A percentile compares a stretch with the other conserved stretches of the same genome.
phyloP scores from a whole-genome alignment of 35 echinoderm and acorn worm genomes.

The Holothuria glaberrima region DNA sequence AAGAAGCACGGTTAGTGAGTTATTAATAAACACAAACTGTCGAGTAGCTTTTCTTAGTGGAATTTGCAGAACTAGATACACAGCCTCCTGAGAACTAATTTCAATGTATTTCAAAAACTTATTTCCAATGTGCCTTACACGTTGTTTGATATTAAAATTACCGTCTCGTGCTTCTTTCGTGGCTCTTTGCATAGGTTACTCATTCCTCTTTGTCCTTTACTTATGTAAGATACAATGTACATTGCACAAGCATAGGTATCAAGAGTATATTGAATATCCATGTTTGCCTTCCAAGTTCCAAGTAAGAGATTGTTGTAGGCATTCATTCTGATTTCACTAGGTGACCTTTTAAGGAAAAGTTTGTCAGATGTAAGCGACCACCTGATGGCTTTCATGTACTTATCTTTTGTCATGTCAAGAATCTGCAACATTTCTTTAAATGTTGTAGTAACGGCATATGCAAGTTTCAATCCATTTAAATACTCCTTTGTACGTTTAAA shows the following conservation, averaged over 20 bases:
- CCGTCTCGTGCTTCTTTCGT: slow-evolving; percentile 67
- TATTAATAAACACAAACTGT: slow-evolving; percentile 71
- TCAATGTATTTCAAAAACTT: slow-evolving; percentile 73
- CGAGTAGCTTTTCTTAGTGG: slow-evolving; percentile 55
- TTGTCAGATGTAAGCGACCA: slow-evolving; percentile 64
- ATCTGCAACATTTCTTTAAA: slow-evolving; percentile 56
- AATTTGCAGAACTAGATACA: slow-evolving; percentile 67
- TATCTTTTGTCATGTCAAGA: slow-evolving; percentile 42
- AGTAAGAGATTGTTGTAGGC: slow-evolving; percentile 49
- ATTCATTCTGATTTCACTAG: slow-evolving; percentile 76
- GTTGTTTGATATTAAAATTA: slow-evolving; percentile 58
- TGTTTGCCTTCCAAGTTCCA: slow-evolving; percentile 69
- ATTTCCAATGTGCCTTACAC: slow-evolving; percentile 70
- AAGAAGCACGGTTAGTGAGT: slow-evolving; percentile 58
- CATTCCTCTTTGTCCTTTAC: slow-evolving; percentile 70
- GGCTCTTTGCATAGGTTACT: slow-evolving; percentile 53
- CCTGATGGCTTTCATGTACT: slow-evolving; percentile 62
- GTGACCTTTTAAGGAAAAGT: slow-evolving; percentile 70
- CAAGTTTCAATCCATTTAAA: slow-evolving; percentile 47
- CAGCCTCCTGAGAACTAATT: slow-evolving; percentile 73
- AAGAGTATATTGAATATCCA: slow-evolving; percentile 65
- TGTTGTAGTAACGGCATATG: slow-evolving; percentile 33
- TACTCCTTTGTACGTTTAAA: slow-evolving; percentile 19
- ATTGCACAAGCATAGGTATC: slow-evolving; percentile 77
- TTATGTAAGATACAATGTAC: slow-evolving; percentile 82